These are phyloP conservation scores for Phragmatobia fuliginosa DNA, from an alignment of 2,888 invertebrate species.

Conservation along the genomic window DNA sequence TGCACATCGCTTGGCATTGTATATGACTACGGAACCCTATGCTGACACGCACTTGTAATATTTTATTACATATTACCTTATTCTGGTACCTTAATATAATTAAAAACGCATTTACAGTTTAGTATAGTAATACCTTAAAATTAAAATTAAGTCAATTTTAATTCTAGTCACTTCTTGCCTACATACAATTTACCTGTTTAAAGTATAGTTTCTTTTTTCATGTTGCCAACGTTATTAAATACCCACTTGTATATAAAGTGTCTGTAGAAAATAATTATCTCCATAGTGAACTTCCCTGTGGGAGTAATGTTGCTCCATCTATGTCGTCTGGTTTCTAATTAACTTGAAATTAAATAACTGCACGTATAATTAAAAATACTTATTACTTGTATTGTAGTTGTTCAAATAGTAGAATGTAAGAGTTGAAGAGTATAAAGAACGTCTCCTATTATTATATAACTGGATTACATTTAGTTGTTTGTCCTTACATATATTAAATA, in stretches of 20 bases:
- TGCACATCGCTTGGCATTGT: too few relatives aligned
- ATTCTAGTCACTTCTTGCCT: not conserved
- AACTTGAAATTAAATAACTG: conserved; percentile 43
- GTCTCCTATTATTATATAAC: not conserved
- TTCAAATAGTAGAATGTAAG: not conserved
- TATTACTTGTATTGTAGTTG: not conserved
- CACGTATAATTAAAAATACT: conserved; percentile 6
- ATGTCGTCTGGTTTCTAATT: conserved; percentile 46
- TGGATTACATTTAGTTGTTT: too few relatives aligned
- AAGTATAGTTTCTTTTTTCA: not conserved
- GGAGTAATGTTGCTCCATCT: conserved; percentile 47
- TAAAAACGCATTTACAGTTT: too few relatives aligned
- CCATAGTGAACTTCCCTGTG: conserved; percentile 42
- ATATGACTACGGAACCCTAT: too few relatives aligned
- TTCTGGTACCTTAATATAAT: too few relatives aligned
- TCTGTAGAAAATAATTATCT: conserved; percentile 44
- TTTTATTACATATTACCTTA: too few relatives aligned
- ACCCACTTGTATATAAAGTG: conserved; percentile 18
- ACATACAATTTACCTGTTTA: not conserved
- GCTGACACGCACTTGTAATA: too few relatives aligned
- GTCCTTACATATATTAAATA: too few relatives aligned
- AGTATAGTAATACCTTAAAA: too few relatives aligned
- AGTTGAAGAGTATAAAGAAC: not conserved
- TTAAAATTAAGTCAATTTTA: too few relatives aligned
- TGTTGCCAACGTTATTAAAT: conserved; percentile 2